Base-by-base conservation (phyloP, 2,888 invertebrate genomes). In the Tetragonula carbonaria region DNA sequence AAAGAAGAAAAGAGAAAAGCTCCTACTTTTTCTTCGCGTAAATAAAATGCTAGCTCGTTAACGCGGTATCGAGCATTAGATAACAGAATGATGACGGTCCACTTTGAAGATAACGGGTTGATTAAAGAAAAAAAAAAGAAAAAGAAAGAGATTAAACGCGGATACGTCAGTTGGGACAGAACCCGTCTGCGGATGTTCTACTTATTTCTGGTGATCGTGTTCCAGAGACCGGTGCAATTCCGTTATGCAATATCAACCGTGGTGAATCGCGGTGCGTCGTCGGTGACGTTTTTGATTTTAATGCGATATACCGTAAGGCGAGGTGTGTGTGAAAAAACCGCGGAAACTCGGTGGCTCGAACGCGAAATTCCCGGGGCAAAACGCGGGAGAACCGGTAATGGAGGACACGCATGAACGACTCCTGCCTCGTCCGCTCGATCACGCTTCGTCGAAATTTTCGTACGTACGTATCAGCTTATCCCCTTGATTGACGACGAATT, bases 201-300 rank as follows among this genome's bases (percentile, higher is more conserved):
- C 78, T 77, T 76, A 75, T 76, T 85, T 75, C 70, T 81, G 78
- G 68, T 88, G 82, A 87, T 85, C 78, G 72, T 77, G 84, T 70
- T 75, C 2, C 65, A 68, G 72, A 77, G 75, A 78, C 80, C 86
- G 84, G 82, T 23, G 53, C 55, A 51, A 83, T 79, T 89, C 89
- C 88, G 89, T 88, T 88, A 89, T 80, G 88, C 85, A 89, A 89
- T 82, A 59, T 67, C 63, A 16, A 28, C 28, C 66, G 57, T n/a
- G 63, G 55, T n/a, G 50, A 33, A 63, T 55, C 59, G 73, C 71
- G 67, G n/a, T 33, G 2, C 50, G 55, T 74, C 65, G 23, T 59
- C 66, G 83, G 53, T 38, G 67, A 75, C 67, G 72, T 85, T 85
- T 63, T 81, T 74, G 50, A 68, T 85, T 74, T 80, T 73, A 70